A percentile compares a stretch with the other conserved stretches of the same genome.
phyloP scores from a whole-genome alignment of 2,797 vertebrate genomes.

The Tragopan temminckii region DNA sequence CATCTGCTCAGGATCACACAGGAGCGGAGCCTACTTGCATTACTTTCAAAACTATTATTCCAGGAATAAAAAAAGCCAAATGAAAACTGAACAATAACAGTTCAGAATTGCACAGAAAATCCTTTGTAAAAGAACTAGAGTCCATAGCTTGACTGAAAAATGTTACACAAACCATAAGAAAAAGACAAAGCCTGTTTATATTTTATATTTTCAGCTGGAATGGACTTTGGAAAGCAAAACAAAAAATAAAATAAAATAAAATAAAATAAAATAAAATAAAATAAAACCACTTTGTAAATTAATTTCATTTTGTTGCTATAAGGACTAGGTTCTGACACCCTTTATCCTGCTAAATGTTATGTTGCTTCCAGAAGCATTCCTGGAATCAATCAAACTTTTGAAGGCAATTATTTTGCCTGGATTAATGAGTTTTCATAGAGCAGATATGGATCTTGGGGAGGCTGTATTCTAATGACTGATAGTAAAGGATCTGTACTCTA shows the following conservation, averaged over 20 bases:
- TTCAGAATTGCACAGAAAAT: neutral
- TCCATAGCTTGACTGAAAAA: neutral
- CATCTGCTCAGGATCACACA: conserved; percentile 69
- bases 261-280: neutral
- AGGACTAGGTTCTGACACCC: neutral
- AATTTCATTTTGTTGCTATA: neutral
- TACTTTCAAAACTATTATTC: conserved; percentile 20
- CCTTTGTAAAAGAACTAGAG: neutral
- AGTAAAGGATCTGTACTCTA: neutral
- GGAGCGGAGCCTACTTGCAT: neutral
- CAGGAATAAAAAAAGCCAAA: conserved; percentile 19
- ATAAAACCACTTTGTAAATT: rapidly evolving
- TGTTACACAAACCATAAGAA: neutral
- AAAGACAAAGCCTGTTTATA: neutral
- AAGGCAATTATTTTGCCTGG: neutral
- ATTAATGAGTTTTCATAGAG: neutral
- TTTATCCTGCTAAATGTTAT: neutral
- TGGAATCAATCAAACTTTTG: neutral
- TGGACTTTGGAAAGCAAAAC: neutral
- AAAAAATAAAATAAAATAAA: neutral
- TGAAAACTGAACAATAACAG: neutral
- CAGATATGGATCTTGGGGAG: neutral
- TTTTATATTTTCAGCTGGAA: neutral
- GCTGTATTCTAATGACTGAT: neutral
- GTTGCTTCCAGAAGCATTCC: neutral